Evolutionary conservation across 2,113 vertebrate species (phyloP).

Genomic region (Fregata magnificens): DNA sequence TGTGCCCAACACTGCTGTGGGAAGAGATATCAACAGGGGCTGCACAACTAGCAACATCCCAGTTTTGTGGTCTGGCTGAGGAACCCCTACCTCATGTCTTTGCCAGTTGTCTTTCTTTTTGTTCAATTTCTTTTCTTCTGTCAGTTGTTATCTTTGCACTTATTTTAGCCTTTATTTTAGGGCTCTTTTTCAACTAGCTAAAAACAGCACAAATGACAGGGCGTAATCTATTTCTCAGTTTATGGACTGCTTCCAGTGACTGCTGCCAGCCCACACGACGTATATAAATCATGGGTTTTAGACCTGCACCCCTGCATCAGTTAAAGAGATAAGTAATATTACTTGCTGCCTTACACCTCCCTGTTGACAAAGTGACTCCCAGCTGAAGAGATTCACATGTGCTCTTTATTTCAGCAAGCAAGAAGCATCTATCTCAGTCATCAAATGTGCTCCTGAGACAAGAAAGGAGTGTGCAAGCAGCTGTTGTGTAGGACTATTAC

Average conservation of each 20-base stretch:
- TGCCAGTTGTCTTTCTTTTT: background rate
- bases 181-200: background rate
- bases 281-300: conserved; percentile 18
- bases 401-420: conserved; percentile 16
- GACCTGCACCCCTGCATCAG: background rate
- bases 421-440: background rate
- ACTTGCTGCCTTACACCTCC: conserved; percentile 30
- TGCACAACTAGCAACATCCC: background rate
- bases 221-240: conserved; percentile 15
- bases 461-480: conserved; percentile 37
- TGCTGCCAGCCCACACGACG: background rate
- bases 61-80: background rate
- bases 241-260: background rate
- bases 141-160: background rate
- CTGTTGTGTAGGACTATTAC: conserved; percentile 61
- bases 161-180: conserved; percentile 18
- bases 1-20: background rate
- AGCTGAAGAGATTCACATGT: conserved; percentile 1
- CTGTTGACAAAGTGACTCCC: conserved; percentile 12
- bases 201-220: conserved; percentile 21
- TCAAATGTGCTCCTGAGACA: background rate
- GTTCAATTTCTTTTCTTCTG: background rate
- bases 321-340: conserved; percentile 27
- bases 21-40: background rate
- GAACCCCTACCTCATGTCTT: background rate